Conservation (phyloP, 2,888 invertebrate species). For the Dynastes grantii region DNA sequence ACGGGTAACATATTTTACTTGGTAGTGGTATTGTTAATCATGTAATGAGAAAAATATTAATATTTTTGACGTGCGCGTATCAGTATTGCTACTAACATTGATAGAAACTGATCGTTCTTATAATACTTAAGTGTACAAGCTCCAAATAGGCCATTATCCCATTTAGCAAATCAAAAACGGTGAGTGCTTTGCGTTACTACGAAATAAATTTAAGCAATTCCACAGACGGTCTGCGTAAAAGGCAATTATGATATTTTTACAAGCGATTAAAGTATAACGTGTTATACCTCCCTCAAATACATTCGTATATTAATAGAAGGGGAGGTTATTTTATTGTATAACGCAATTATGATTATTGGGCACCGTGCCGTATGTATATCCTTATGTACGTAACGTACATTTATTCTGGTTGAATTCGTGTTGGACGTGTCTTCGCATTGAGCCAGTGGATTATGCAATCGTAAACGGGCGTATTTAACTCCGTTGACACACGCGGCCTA, state of each 20-base stretch:
- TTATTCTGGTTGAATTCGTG: neutral
- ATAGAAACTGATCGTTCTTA: too few relatives aligned
- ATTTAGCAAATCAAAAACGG: too few relatives aligned
- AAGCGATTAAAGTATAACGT: slow-evolving; percentile 55
- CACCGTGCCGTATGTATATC: neutral
- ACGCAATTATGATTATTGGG: slow-evolving; percentile 24
- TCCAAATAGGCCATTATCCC: too few relatives aligned
- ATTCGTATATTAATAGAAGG: slow-evolving; percentile 33
- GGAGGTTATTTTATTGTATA: slow-evolving; percentile 27
- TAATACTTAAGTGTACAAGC: too few relatives aligned
- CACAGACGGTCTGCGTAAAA: slow-evolving; percentile 20
- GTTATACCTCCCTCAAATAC: neutral
- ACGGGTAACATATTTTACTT: too few relatives aligned
- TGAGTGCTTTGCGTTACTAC: too few relatives aligned
- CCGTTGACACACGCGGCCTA: slow-evolving; percentile 3
- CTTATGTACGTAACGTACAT: too few relatives aligned
- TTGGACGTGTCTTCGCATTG: slow-evolving; percentile 37
- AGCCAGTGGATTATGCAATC: slow-evolving; percentile 32
- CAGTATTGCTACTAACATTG: too few relatives aligned
- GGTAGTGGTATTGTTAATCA: too few relatives aligned
- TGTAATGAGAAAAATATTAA: too few relatives aligned
- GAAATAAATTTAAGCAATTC: too few relatives aligned
- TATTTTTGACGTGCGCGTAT: too few relatives aligned
- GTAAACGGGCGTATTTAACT: slow-evolving; percentile 28
- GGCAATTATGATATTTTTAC: slow-evolving; percentile 60